These are phyloP conservation scores for Pangasius djambal DNA, from an alignment of 2,797 vertebrate species.

Conservation along the genomic window DNA sequence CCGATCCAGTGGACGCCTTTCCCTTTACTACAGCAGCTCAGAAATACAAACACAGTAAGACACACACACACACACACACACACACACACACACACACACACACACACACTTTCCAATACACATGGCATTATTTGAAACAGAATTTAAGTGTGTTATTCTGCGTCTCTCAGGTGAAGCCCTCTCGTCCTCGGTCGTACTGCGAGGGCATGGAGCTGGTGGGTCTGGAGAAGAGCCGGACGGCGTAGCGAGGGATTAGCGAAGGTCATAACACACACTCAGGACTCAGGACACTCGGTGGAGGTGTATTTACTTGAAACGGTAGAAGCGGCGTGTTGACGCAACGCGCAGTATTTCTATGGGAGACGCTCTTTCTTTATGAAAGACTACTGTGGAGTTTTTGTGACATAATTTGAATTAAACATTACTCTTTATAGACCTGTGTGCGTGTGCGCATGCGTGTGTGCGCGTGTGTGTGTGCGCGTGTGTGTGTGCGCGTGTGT, in stretches of 20 bases:
- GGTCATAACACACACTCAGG: not conserved
- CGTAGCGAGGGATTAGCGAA: conserved; percentile 61
- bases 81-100: conserved; percentile 43
- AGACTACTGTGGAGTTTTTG: not conserved
- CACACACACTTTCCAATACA: not conserved
- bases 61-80: conserved; percentile 45
- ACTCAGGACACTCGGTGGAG: not conserved
- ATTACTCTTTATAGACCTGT: not conserved
- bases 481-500: not conserved
- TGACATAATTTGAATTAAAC: not conserved
- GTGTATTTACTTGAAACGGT: not conserved
- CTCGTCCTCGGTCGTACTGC: conserved; percentile 79
- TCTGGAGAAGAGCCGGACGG: conserved; percentile 87
- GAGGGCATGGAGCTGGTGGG: conserved; percentile 87
- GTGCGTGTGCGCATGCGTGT: not conserved
- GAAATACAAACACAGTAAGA: conserved; percentile 63
- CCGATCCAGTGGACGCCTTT: conserved; percentile 87
- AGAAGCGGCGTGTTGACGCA: not conserved
- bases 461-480: not conserved
- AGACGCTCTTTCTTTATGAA: not conserved
- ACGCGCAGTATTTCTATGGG: not conserved
- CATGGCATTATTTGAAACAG: not conserved
- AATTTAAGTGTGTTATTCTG: not conserved
- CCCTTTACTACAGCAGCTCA: conserved; percentile 81
- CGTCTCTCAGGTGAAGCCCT: conserved; percentile 71